Conservation (phyloP, 2,888 invertebrate genomes). For the Meandrusa payeni region DNA sequence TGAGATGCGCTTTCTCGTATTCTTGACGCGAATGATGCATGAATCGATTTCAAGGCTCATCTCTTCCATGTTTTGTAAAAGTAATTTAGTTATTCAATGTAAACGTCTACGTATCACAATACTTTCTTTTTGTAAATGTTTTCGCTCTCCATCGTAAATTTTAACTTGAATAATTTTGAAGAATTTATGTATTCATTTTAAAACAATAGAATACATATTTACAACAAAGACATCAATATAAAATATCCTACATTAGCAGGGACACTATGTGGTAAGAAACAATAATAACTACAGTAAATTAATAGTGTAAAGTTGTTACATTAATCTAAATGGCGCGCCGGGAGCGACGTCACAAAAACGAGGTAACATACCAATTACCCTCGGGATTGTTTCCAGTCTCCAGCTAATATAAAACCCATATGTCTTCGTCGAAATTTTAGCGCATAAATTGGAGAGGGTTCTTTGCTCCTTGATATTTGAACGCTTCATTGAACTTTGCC, state of each 20-base stretch:
- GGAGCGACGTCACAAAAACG: conserved; percentile 14
- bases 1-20: conserved; percentile 18
- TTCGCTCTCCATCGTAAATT: not conserved
- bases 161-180: too few relatives aligned
- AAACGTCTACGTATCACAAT: not conserved
- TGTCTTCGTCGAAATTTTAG: conserved; percentile 18
- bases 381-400: conserved; percentile 35
- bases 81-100: not conserved
- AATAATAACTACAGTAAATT: not conserved
- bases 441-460: conserved; percentile 19
- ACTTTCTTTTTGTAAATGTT: not conserved
- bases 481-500: conserved; percentile 1
- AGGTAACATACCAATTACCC: conserved; percentile 41
- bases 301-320: not conserved
- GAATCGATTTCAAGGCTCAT: conserved; percentile 14
- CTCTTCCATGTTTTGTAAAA: conserved; percentile 3
- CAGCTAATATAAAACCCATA: conserved; percentile 29
- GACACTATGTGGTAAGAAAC: too few relatives aligned
- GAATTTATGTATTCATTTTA: too few relatives aligned
- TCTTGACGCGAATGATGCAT: conserved; percentile 6
- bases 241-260: too few relatives aligned
- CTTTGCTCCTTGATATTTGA: conserved; percentile 16
- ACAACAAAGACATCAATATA: too few relatives aligned
- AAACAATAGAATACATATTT: too few relatives aligned
- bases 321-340: conserved; percentile 10